Base-by-base conservation (phyloP, 2,113 vertebrate species). In the Erythrolamprus reginae region DNA sequence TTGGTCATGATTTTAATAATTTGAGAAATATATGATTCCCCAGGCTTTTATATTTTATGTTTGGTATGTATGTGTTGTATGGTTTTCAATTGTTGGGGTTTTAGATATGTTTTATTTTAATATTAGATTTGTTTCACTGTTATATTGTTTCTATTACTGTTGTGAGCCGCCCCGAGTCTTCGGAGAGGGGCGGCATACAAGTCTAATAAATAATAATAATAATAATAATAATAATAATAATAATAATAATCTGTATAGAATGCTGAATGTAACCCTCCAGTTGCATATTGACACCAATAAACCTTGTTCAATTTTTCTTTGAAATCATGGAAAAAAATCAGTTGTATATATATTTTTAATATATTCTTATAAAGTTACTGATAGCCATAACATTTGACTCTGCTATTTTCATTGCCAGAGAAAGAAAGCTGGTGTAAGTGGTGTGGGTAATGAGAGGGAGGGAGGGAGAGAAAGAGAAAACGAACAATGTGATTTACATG, bases 381-480 rank as follows among this genome's bases (percentile, higher is more conserved):
- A 28, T 1, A 10, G 0, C 0, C 0, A 0, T 1, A 88, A 91
- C 15, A 6, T 1, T 9, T 1, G 8, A 48, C 84, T 94, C 70
- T 91, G 87, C 23, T 42, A 0, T 53, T 38, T 0, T 65, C n/a
- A 84, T 45, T 4, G 65, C 90, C 58, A 8, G 33, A 38, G 33
- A 9, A 19, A 77, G n/a, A 70, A 70, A 70, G 17, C 13, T 15
- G 3, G 1, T 77, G 33, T 33, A 21, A 17, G 6, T 77, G 61
- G 61, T 15, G 2, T n/a, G 5, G 65, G 33, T 38, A 6, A n/a
- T 21, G 33, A 3, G 65, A 77, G 33, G 17, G 33, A 38, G n/a
- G 6, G 6, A 38, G 26, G 10, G 8, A n/a, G 26, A n/a, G 58
- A 15, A 24, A 65, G 26, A 65, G 26, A 65, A 24, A 70, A 3